Evolutionary conservation across 2,113 vertebrate species (phyloP), one percentile per base, ranked within the genome.

Genomic region (Gallinago paraguaiae): DNA sequence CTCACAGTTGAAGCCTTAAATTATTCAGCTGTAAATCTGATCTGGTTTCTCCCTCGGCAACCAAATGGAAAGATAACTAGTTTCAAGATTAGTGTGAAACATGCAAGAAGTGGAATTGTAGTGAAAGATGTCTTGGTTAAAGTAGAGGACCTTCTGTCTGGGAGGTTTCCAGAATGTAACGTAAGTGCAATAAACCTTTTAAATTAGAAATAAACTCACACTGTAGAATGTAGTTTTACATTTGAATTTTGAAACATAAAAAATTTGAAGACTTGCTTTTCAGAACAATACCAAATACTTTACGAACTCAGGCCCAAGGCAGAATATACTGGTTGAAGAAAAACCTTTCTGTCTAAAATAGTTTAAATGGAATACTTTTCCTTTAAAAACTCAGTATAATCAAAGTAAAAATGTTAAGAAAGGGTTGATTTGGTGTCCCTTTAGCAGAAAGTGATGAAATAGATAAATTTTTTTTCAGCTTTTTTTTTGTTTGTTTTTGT

Each of bases 51-150:
- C 92, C 99, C 99, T 24, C 97, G 95, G 45, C 99, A 98, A 96
- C 99, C 99, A 94, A 99, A 99, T 88, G 99, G 99, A 59, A 99
- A 99, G 96, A 99, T 99, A 96, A 99, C 98, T 56, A 98, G 98
- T 96, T 99, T 99, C 97, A 98, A 98, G 63, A 99, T 99, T 67
- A 99, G 99, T 94, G 99, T 99, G 63, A 99, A 99, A 91, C 98
- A 99, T n/a, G 99, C 98, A 91, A 98, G 99, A 92, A 99, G 98
- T 25, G 98, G 98, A 25, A 97, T 98, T 96, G 96, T 98, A 11
- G 98, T 99, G 75, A 99, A 98, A 65, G 98, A 95, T 56, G 98
- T 99, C 89, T 98, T 98, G 81, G 98, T 99, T 95, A 99, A 98
- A 64, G 99, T 99, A 15, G 99, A 99, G 86, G 98, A 99, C 68